phyloP scores from a whole-genome alignment of 2,888 invertebrate species.

The Athetis lepigone region DNA sequence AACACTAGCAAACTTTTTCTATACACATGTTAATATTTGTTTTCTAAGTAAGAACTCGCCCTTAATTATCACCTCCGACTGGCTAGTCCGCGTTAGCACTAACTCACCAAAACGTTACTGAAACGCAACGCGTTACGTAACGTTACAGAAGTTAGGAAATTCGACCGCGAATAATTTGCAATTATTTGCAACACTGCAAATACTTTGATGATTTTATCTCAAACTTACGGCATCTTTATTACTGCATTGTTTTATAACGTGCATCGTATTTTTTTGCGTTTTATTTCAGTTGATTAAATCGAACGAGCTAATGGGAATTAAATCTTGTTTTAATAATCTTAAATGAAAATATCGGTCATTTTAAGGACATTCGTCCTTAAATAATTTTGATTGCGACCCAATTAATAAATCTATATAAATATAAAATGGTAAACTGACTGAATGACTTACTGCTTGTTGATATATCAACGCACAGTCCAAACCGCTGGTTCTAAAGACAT shows the following conservation, averaged over 20 bases:
- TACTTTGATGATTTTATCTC: conserved; percentile 20
- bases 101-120: conserved; percentile 48
- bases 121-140: conserved; percentile 56
- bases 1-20: conserved; percentile 17
- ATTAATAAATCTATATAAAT: no score
- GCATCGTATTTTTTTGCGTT: no score
- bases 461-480: no score
- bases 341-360: background rate
- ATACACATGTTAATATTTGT: conserved; percentile 22
- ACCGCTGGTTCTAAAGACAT: no score
- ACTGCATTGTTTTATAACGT: conserved; percentile 14
- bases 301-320: no score
- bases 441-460: no score
- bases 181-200: conserved; percentile 30
- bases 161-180: conserved; percentile 39
- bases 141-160: conserved; percentile 40
- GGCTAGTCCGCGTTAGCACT: conserved; percentile 54
- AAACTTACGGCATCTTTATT: no score
- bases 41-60: conserved; percentile 22
- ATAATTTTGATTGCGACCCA: no score
- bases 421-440: no score
- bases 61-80: conserved; percentile 46
- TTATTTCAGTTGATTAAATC: no score
- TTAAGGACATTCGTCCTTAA: no score
- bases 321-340: no score